Base-by-base conservation (phyloP, 1,140 invertebrate genomes). In the Drosophila sucinea region DNA sequence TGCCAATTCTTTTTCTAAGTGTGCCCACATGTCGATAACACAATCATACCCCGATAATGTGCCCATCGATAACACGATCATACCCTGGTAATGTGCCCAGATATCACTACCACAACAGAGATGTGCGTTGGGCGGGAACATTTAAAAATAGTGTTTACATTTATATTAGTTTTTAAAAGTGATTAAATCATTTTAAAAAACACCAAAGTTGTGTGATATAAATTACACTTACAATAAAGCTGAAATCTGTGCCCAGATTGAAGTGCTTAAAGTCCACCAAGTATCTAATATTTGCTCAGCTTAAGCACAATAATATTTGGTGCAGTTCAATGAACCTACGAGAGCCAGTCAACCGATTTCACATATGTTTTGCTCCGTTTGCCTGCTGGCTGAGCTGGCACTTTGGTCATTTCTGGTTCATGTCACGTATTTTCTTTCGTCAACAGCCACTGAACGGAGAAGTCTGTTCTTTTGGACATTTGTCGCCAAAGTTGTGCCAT, bases 341-440 rank as follows among this genome's bases (percentile, higher is more conserved):
- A 38, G 10, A 55, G 17, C 6, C 8, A 55, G 51, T 29, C 56
- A 58, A 58, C 17, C 25, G n/a, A 33, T 33, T 58, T 32, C 40
- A 61, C 40, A 44, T 61, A 38, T 40, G 38, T 44, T 60, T 35
- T 35, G 1, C 47, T 11, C 35, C 41, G 10, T 38, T 38, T 33
- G 25, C 47, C 1, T 4, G n/a, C 23, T 23, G 69, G 75, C 69
- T 71, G 17, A 17, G 44, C 54, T 56, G 54, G 54, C 10, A 29
- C 32, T 58, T 55, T 61, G 67, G 38, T 44, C 56, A 35, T 54
- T 64, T 38, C 70, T 60, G 38, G 47, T n/a, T 80, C 67, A 64
- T 80, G 79, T 87, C 84, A 89, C 83, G 83, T 87, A 89, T 67
- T 77, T 80, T 68, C 69, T 83, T 87, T 80, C 67, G 67, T 71